Percentiles rank a stretch among this genome's conserved stretches.
Conservation (phyloP, 2,888 invertebrate species). For the Ornithoptera priamus region DNA sequence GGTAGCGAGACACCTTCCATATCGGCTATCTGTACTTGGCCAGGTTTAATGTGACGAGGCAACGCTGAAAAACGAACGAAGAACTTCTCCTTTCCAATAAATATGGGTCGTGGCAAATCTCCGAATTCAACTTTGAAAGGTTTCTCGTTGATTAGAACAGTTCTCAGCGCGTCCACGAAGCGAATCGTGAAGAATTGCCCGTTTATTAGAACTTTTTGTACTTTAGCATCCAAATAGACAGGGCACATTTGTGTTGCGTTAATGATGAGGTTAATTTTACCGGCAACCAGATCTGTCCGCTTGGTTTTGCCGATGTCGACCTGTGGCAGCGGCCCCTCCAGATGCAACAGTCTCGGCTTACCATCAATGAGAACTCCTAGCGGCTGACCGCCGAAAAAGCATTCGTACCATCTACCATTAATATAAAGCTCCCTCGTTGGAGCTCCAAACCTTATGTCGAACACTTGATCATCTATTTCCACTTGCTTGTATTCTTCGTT, state of each 20-base stretch:
- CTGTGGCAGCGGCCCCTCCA: constrained; percentile 95
- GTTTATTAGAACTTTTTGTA: constrained; percentile 88
- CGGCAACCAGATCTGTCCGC: constrained; percentile 90
- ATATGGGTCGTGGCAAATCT: constrained; percentile 89
- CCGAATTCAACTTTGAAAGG: constrained; percentile 90
- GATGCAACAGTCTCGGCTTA: constrained; percentile 86
- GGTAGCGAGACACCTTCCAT: constrained; percentile 83
- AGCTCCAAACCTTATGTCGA: constrained; percentile 92
- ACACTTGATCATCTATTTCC: constrained; percentile 85
- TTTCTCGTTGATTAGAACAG: constrained; percentile 88
- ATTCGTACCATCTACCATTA: constrained; percentile 93
- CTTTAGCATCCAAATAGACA: constrained; percentile 90
- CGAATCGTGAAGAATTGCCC: constrained; percentile 87
- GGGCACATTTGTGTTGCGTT: constrained; percentile 89
- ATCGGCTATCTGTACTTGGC: constrained; percentile 83
- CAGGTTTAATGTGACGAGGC: constrained; percentile 86
- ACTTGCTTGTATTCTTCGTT: constrained; percentile 88
- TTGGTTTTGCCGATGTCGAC: constrained; percentile 92
- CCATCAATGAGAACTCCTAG: constrained; percentile 89
- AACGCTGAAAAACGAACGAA: constrained; percentile 90
- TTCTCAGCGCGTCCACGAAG: constrained; percentile 88
- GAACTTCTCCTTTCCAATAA: constrained; percentile 86
- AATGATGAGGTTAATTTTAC: constrained; percentile 90
- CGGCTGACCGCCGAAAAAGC: constrained; percentile 94
- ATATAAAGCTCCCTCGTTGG: constrained; percentile 95